Base-by-base conservation (phyloP, 2,113 vertebrate species). In the Perognathus longimembris region DNA sequence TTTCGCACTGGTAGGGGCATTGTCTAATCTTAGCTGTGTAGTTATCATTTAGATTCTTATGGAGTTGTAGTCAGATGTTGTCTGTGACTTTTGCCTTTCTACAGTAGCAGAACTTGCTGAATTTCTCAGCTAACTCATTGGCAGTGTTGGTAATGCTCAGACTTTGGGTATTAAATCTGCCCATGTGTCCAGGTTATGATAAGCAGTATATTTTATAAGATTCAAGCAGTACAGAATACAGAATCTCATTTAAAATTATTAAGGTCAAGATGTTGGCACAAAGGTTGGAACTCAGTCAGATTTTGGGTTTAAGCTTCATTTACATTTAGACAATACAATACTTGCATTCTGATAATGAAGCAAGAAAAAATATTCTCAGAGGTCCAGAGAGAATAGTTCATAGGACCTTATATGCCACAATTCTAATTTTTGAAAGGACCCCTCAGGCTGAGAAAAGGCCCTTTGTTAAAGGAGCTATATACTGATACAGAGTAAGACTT, bases 341-440 rank as follows among this genome's bases (percentile, higher is more conserved):
- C 14, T 12, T 54, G 24, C 2, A 18, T 71, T 61, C 26, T 0
- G 50, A 54, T 54, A 12, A 54, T 14, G 50, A 54, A 54, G 50
- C 50, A 6, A 45, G 5, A 38, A 3, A 3, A 88, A 42, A 3
- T 14, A 57, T 71, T 75, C 69, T 42, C 28, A 78, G 45, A 82
- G 15, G 6, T 14, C 8, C 40, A 66, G 17, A 14, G 7, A 45
- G 61, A 92, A 84, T 15, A 30, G 78, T 77, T 89, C 50, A 57
- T 69, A 84, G 22, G 11, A 32, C 20, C 22, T 70, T 11, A 3
- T 32, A 7, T 18, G 8, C 63, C 24, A 76, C 7, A 32, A 42
- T 93, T 95, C 11, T 40, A 18, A 88, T 90, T 38, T 2, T 88
- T 40, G 75, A 82, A 79, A 36, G 7, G 30, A 66, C 9, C 69